These are phyloP conservation scores for Auanema sp. DNA, from an alignment of 2,888 invertebrate genomes.

Conservation along the genomic window DNA sequence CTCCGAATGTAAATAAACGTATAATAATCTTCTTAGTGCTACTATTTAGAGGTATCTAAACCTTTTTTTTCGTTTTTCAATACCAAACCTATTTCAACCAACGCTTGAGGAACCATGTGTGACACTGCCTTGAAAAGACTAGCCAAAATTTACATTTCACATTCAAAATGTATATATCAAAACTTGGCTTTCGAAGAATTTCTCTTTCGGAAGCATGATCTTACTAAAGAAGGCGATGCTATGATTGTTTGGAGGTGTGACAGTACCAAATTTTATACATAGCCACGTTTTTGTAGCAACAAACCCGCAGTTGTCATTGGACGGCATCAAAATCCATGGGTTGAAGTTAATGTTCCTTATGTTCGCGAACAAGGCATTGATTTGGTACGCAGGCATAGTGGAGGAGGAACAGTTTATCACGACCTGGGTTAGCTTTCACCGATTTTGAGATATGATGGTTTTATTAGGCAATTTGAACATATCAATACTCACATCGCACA, in stretches of 20 bases:
- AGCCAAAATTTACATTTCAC: slow-evolving; percentile 79
- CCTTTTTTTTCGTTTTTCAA: neutral
- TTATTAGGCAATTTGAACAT: slow-evolving; percentile 77
- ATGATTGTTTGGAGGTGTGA: slow-evolving; percentile 80
- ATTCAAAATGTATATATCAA: slow-evolving; percentile 84
- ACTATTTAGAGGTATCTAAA: neutral
- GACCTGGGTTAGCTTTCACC: slow-evolving; percentile 73
- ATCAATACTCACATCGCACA: slow-evolving; percentile 83
- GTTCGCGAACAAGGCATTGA: slow-evolving; percentile 74
- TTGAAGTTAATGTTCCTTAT: slow-evolving; percentile 80
- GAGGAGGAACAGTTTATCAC: slow-evolving; percentile 93
- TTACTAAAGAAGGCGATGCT: slow-evolving; percentile 77
- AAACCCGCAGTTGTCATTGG: slow-evolving; percentile 93
- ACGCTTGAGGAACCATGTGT: slow-evolving; percentile 11
- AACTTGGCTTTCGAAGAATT: slow-evolving; percentile 95
- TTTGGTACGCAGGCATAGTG: slow-evolving; percentile 81
- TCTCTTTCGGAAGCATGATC: slow-evolving; percentile 85
- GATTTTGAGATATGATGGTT: neutral
- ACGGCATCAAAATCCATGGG: slow-evolving; percentile 93
- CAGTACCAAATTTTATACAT: neutral
- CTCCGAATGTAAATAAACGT: too few species aligned
- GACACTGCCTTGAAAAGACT: slow-evolving; percentile 7
- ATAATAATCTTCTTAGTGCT: neutral
- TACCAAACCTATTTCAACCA: neutral
- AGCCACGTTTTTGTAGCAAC: slow-evolving; percentile 68